phyloP scores from a whole-genome alignment of 2,888 invertebrate species.

The Dynastes maya region DNA sequence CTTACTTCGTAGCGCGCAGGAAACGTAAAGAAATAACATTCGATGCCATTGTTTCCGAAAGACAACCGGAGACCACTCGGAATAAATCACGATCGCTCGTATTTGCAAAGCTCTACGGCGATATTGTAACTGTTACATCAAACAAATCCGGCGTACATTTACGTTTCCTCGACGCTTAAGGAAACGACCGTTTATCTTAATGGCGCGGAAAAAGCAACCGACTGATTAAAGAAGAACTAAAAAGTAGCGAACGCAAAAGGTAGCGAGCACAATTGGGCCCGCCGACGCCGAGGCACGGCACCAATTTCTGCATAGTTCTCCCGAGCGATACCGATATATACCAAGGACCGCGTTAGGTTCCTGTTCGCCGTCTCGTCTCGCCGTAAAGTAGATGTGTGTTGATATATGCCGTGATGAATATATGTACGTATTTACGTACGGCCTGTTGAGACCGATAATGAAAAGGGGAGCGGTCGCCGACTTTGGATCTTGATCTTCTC shows the following conservation, averaged over 20 bases:
- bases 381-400: neutral
- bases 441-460: conserved; percentile 20
- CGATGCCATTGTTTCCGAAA: conserved; percentile 6
- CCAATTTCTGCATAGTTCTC: neutral
- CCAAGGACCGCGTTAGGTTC: neutral
- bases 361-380: neutral
- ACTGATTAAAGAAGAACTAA: neutral
- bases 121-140: conserved; percentile 24
- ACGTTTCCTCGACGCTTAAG: neutral
- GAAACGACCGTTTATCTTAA: conserved; percentile 17
- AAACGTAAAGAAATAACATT: conserved; percentile 1
- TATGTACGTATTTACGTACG: neutral
- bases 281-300: neutral
- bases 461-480: conserved; percentile 25
- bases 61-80: neutral
- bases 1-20: neutral
- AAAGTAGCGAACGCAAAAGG: neutral
- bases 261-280: neutral
- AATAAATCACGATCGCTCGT: conserved; percentile 1
- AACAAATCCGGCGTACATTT: neutral
- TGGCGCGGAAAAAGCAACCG: conserved; percentile 5
- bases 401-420: neutral
- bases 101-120: conserved; percentile 1
- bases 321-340: neutral
- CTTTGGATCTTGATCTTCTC: conserved; percentile 10